These are phyloP conservation scores for Caenorhabditis uteleia DNA, from an alignment of 2,888 invertebrate genomes.

Conservation along the genomic window DNA sequence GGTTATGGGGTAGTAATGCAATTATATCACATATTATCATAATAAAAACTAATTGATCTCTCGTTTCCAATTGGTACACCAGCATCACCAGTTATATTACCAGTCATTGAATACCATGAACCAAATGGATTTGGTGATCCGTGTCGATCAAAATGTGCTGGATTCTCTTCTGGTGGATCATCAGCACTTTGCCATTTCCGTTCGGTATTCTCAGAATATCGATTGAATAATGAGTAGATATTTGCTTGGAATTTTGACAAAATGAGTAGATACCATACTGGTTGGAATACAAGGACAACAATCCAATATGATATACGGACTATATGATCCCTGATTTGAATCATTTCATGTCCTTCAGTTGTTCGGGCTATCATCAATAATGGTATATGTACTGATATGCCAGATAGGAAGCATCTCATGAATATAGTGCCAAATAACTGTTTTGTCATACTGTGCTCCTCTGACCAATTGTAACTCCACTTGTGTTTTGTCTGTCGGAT, in stretches of 20 bases:
- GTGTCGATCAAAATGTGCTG: conserved; percentile 34
- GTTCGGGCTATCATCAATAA: conserved; percentile 37
- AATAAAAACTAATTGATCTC: conserved; percentile 48
- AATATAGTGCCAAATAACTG: conserved; percentile 38
- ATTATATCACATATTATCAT: conserved; percentile 15
- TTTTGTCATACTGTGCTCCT: conserved; percentile 34
- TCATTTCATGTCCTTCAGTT: conserved; percentile 31
- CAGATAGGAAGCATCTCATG: conserved; percentile 44
- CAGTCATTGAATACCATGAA: conserved; percentile 53
- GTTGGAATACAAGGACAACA: conserved; percentile 44
- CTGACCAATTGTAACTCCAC: conserved; percentile 57
- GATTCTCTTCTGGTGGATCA: conserved; percentile 37
- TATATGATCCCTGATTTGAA: conserved; percentile 40
- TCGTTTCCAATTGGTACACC: conserved; percentile 50
- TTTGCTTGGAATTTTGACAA: conserved; percentile 30
- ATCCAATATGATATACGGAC: conserved; percentile 40
- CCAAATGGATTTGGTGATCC: conserved; percentile 50
- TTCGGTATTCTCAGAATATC: conserved; percentile 47
- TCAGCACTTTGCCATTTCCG: conserved; percentile 56
- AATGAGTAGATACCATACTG: conserved; percentile 38
- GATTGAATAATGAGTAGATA: conserved; percentile 45
- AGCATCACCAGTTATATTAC: conserved; percentile 48
- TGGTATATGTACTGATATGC: conserved; percentile 44
- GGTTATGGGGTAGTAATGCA: too few species aligned
- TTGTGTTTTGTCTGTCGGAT: conserved; percentile 43